phyloP scores from a whole-genome alignment of 2,888 invertebrate genomes.

The Volucella bombylans region DNA sequence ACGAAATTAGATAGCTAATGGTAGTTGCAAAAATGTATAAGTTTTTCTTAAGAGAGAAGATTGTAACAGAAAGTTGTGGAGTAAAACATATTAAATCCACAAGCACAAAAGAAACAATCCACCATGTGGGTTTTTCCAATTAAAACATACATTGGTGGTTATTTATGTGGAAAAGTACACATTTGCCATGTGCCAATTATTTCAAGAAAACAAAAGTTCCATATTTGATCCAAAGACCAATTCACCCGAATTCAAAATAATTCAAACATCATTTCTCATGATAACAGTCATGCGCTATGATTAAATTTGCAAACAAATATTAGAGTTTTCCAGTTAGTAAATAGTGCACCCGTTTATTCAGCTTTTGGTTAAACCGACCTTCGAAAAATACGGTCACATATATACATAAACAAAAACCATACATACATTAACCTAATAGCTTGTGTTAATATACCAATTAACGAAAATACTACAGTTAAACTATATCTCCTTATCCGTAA shows the following conservation, averaged over 20 bases:
- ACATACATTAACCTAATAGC: too few relatives aligned
- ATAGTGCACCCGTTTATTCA: slow-evolving; percentile 65
- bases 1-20: slow-evolving; percentile 70
- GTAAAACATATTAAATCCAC: slow-evolving; percentile 69
- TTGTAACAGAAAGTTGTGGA: slow-evolving; percentile 67
- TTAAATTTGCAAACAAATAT: slow-evolving; percentile 67
- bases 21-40: slow-evolving; percentile 66
- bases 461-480: too few relatives aligned
- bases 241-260: slow-evolving; percentile 70
- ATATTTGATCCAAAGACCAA: slow-evolving; percentile 60
- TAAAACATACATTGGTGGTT: slow-evolving; percentile 51
- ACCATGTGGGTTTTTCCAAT: slow-evolving; percentile 70
- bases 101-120: slow-evolving; percentile 73
- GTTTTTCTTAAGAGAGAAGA: slow-evolving; percentile 61
- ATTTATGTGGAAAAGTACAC: slow-evolving; percentile 67
- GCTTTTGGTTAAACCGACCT: slow-evolving; percentile 40
- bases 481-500: too few relatives aligned
- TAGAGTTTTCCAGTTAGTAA: slow-evolving; percentile 63
- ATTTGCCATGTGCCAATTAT: slow-evolving; percentile 74
- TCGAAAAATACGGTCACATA: too few relatives aligned
- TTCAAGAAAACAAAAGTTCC: slow-evolving; percentile 66
- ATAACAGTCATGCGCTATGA: slow-evolving; percentile 64
- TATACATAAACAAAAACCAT: too few relatives aligned
- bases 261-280: slow-evolving; percentile 64
- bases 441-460: too few relatives aligned